Percentiles rank a stretch among this genome's conserved stretches.
phyloP scores from a whole-genome alignment of 2,113 vertebrate species.

The Ceratotherium simum region DNA sequence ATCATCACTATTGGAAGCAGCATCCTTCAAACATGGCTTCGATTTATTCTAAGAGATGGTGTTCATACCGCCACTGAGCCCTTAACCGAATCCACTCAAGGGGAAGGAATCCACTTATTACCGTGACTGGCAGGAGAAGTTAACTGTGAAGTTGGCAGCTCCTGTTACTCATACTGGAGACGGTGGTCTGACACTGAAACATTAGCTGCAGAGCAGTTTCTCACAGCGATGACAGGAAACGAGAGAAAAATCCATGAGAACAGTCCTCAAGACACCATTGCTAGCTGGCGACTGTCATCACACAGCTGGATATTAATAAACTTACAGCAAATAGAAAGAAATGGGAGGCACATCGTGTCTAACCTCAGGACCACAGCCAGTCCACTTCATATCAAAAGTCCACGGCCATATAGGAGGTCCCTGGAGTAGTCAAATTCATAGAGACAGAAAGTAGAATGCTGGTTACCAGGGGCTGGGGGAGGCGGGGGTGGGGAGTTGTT shows the following conservation, averaged over 20 bases:
- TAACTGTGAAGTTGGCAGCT: not conserved
- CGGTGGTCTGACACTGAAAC: not conserved
- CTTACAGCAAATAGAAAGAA: not conserved
- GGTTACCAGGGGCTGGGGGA: accelerated
- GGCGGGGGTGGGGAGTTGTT: not conserved
- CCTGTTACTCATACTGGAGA: not conserved
- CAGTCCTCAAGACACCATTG: not conserved
- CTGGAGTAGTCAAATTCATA: not conserved
- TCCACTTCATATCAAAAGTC: not conserved
- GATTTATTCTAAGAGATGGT: not conserved
- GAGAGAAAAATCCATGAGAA: not conserved
- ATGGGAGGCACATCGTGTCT: not conserved
- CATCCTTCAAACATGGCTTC: not conserved
- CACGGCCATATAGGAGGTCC: not conserved
- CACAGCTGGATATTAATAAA: not conserved
- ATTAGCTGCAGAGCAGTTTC: not conserved
- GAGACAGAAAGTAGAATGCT: not conserved
- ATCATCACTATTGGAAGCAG: not conserved
- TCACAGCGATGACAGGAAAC: not conserved
- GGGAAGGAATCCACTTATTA: not conserved
- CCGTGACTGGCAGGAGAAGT: not conserved
- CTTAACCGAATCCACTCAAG: not conserved
- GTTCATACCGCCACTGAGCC: not conserved
- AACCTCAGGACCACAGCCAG: not conserved
- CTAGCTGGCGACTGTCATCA: not conserved